phyloP scores from a whole-genome alignment of 2,888 invertebrate species.

The Drosophila cracens region DNA sequence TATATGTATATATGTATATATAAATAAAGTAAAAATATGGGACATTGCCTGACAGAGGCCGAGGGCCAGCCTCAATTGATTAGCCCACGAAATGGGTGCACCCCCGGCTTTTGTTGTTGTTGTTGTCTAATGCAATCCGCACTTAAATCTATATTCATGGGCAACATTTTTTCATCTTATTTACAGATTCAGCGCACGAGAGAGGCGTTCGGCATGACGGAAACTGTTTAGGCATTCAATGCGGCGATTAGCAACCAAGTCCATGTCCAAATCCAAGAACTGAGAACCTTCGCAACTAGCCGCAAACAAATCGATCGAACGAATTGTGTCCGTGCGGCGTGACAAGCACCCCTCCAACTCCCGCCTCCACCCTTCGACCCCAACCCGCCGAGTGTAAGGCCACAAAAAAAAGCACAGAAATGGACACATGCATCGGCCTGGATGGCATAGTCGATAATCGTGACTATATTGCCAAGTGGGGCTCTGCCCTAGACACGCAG shows the following conservation, averaged over 20 bases:
- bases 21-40: slow-evolving; percentile 51
- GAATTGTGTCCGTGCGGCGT: slow-evolving; percentile 49
- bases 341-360: slow-evolving; percentile 27
- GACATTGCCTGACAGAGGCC: slow-evolving; percentile 18
- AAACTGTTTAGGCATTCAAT: slow-evolving; percentile 68
- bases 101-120: slow-evolving; percentile 10
- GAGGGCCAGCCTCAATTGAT: slow-evolving; percentile 52
- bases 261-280: slow-evolving; percentile 47
- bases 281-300: slow-evolving; percentile 63
- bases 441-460: slow-evolving; percentile 97
- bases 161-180: slow-evolving; percentile 30
- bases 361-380: background rate
- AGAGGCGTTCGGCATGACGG: slow-evolving; percentile 66
- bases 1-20: background rate
- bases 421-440: slow-evolving; percentile 97
- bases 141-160: slow-evolving; percentile 41
- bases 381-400: slow-evolving; percentile 26
- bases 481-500: slow-evolving; percentile 95
- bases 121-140: slow-evolving; percentile 56
- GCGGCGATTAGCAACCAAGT: slow-evolving; percentile 46
- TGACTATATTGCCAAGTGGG: slow-evolving; percentile 95
- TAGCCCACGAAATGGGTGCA: slow-evolving; percentile 54
- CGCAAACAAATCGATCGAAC: slow-evolving; percentile 62
- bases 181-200: slow-evolving; percentile 73
- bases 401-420: slow-evolving; percentile 81